phyloP scores from a whole-genome alignment of 2,113 vertebrate genomes.

The Myodes glareolus region DNA sequence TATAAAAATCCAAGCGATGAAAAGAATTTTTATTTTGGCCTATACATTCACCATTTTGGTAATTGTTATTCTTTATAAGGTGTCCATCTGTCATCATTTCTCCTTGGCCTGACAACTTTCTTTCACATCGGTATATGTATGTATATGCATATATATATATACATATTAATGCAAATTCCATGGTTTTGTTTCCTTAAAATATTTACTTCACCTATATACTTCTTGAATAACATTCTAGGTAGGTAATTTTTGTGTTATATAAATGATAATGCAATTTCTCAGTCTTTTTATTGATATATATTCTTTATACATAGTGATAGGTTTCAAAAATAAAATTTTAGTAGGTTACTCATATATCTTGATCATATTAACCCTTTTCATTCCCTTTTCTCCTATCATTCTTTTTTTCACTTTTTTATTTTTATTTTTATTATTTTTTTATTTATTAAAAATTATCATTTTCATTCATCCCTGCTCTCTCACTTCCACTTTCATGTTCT shows the following conservation, averaged over 20 bases:
- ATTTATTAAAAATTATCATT: too few species aligned
- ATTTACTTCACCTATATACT: neutral
- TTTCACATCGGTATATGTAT: neutral
- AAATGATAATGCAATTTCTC: neutral
- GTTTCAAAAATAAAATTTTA: neutral
- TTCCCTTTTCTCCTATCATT: neutral
- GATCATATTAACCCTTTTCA: neutral
- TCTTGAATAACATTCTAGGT: neutral
- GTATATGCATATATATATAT: too few species aligned
- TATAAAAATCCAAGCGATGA: neutral
- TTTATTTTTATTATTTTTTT: too few species aligned
- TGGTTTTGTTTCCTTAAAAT: neutral
- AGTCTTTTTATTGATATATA: neutral
- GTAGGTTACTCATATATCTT: too few species aligned
- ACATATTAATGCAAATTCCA: neutral
- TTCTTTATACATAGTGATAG: neutral
- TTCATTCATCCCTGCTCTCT: too few species aligned
- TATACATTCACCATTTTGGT: neutral
- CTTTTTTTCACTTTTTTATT: too few species aligned
- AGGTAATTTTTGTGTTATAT: neutral
- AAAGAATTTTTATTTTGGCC: neutral
- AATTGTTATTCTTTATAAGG: neutral
- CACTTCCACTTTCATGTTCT: neutral
- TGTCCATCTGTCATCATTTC: neutral
- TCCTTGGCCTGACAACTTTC: neutral